Evolutionary conservation across 1,140 invertebrate genomes (phyloP), one percentile per base, ranked within the genome.

Genomic region (Anthonomus grandis): DNA sequence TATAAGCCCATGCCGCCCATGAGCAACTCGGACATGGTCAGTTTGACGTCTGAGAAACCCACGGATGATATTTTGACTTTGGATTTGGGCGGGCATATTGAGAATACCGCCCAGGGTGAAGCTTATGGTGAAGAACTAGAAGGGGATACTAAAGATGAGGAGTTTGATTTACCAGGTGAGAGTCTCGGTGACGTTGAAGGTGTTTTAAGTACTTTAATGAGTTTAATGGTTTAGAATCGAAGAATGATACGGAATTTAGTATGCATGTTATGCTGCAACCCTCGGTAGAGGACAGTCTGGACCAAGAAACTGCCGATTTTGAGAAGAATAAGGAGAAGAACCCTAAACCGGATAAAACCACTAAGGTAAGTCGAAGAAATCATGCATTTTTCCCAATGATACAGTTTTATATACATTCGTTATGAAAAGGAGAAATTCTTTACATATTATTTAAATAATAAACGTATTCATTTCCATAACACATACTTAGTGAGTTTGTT

Each of bases 1-100:
- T 81, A 83, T 48, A 82, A 81, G 58, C 80, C 81, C 0, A 34
- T 58, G 22, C 78, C 78, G 2, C 47, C 71, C 0, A 51, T 70
- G 10, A 64, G 70, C 37, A 39, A 57, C 23, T 63, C 65, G 4
- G 70, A 71, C 23, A 47, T 48, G 9, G 60, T 70, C 10, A 70
- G 63, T 62, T 18, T 71, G 23, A 70, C 71, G 6, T 69, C 68
- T 2, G 67, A 71, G 22, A 67, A 63, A 56, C 66, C 67, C 1
- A 57, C 36, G 37, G 67, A 71, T 27, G 71, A 73, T 58, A 69
- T 72, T 45, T 64, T 73, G 37, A 72, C 65, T 8, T 59, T 73
- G 18, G 61, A 72, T 54, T 49, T 72, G 9, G 69, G 66, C 6
- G 57, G 64, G n/a, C 68, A 72, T 36, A 59, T 72, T 34, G 47